phyloP scores from a whole-genome alignment of 1,140 invertebrate species.

The Drosophila baimaii region DNA sequence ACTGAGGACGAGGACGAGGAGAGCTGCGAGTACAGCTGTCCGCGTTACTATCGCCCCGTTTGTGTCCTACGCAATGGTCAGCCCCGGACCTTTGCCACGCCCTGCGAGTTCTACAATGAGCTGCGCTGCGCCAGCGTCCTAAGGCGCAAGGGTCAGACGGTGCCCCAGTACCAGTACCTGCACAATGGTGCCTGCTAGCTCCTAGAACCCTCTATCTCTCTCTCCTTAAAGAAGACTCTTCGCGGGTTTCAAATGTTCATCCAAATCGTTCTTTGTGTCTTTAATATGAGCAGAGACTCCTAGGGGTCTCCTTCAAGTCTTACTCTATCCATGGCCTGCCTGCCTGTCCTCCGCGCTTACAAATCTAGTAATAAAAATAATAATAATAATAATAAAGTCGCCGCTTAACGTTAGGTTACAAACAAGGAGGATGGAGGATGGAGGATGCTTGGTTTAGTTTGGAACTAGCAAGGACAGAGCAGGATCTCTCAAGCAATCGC shows the following conservation, averaged over 20 bases:
- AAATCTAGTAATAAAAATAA: constrained; percentile 32
- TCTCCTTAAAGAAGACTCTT: too few relatives aligned
- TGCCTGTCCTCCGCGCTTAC: constrained; percentile 8
- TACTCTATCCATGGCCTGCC: neutral
- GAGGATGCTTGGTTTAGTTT: too few relatives aligned
- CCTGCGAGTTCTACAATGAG: constrained; percentile 64
- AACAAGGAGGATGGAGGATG: too few relatives aligned
- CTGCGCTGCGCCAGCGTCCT: constrained; percentile 60
- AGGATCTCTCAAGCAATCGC: neutral
- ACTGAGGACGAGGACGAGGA: constrained; percentile 40
- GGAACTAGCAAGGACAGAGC: constrained; percentile 10
- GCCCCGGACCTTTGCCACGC: constrained; percentile 58
- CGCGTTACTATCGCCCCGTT: constrained; percentile 66
- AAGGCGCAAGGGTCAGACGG: constrained; percentile 22
- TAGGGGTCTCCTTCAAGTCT: neutral
- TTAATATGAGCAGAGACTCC: too few relatives aligned
- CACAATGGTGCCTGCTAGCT: constrained; percentile 47
- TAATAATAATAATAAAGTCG: neutral
- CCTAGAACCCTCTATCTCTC: too few relatives aligned
- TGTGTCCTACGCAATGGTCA: constrained; percentile 52
- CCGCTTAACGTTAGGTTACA: neutral
- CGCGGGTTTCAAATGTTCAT: neutral
- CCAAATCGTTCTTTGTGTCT: neutral
- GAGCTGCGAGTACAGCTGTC: constrained; percentile 66
- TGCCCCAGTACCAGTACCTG: constrained; percentile 43